A percentile compares a stretch with the other conserved stretches of the same genome.
These are phyloP conservation scores for Xanthia icteritia DNA, from an alignment of 2,888 invertebrate species.

Conservation along the genomic window DNA sequence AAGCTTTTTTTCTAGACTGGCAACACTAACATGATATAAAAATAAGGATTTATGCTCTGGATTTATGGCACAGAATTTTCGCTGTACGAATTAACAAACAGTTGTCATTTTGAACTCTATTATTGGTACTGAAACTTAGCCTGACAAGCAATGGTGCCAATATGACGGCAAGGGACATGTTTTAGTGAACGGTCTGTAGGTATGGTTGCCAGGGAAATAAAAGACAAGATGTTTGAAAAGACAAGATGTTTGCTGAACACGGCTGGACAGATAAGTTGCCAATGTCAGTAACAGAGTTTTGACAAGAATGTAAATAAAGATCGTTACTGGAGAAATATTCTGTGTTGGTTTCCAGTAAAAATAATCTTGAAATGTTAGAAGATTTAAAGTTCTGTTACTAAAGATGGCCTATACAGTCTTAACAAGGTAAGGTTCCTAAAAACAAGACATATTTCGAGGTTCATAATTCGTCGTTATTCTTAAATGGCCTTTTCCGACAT, in stretches of 20 bases:
- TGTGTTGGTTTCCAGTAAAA: neutral
- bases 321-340: neutral
- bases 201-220: neutral
- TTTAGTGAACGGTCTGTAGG: too few relatives aligned
- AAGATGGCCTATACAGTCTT: neutral
- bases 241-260: slow-evolving; percentile 1
- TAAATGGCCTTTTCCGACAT: slow-evolving; percentile 1
- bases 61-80: neutral
- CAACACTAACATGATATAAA: slow-evolving; percentile 38
- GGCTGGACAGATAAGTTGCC: neutral
- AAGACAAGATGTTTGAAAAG: slow-evolving; percentile 2
- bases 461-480: neutral
- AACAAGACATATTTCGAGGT: neutral
- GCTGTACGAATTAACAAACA: too few relatives aligned
- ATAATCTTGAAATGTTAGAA: neutral
- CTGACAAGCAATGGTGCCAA: too few relatives aligned
- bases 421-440: neutral
- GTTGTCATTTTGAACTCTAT: too few relatives aligned
- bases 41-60: slow-evolving; percentile 32
- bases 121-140: too few relatives aligned
- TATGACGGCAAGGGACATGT: too few relatives aligned
- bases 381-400: neutral
- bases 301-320: slow-evolving; percentile 13
- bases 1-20: slow-evolving; percentile 45
- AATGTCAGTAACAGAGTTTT: slow-evolving; percentile 11